phyloP scores from a whole-genome alignment of 2,113 vertebrate species.

The Cacatua alba region DNA sequence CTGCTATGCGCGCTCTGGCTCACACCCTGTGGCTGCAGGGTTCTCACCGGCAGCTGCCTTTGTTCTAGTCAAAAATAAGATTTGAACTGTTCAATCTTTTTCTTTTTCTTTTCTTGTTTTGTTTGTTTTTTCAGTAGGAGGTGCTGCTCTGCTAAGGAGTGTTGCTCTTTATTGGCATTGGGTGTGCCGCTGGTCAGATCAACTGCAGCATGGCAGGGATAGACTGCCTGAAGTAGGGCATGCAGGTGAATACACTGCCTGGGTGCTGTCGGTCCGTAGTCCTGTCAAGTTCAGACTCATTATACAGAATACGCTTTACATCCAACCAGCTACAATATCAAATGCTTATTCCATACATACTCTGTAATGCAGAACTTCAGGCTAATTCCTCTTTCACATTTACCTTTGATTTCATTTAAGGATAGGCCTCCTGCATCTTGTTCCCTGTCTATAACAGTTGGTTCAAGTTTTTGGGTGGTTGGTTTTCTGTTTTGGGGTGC shows the following conservation, averaged over 20 bases:
- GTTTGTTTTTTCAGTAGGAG: not conserved
- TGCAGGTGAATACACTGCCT: not conserved
- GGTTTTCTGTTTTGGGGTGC: not conserved
- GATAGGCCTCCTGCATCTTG: not conserved
- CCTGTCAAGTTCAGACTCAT: not conserved
- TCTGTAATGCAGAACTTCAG: not conserved
- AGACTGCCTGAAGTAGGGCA: fast-evolving
- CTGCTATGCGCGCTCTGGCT: not conserved
- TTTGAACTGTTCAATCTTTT: not conserved
- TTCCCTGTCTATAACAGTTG: not conserved
- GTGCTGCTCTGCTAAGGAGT: not conserved
- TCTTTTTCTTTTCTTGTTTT: not conserved
- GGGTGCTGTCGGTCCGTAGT: fast-evolving
- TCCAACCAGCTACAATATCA: not conserved
- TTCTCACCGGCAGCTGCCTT: not conserved
- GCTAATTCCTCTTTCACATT: not conserved
- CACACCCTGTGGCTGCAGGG: not conserved
- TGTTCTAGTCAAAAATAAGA: not conserved
- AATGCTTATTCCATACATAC: not conserved
- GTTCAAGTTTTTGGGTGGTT: not conserved
- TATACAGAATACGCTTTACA: not conserved
- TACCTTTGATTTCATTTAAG: not conserved
- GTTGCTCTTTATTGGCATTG: not conserved
- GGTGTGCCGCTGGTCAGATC: not conserved
- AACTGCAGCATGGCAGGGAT: not conserved